Conservation (phyloP, 2,113 vertebrate genomes). For the Hippocampus zosterae region DNA sequence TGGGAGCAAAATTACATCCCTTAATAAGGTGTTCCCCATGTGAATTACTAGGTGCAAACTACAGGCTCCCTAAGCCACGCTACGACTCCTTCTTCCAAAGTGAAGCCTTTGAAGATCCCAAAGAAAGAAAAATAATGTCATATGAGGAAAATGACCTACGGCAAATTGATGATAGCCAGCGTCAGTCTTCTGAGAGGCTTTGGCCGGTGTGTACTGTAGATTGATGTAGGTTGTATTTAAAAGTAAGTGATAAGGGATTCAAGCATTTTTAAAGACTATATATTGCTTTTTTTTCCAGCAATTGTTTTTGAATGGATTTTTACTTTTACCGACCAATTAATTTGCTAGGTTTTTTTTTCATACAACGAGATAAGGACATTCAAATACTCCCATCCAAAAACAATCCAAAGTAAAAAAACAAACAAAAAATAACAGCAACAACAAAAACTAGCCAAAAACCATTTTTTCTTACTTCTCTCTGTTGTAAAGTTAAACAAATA, state of each 20-base stretch:
- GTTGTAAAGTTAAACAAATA: too few relatives aligned
- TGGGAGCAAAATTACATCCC: slow-evolving; percentile 32
- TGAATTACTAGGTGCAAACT: slow-evolving; percentile 54
- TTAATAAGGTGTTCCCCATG: slow-evolving; percentile 47
- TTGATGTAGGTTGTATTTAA: slow-evolving; percentile 4
- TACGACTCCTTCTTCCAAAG: slow-evolving; percentile 20
- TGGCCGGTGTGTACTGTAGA: slow-evolving; percentile 5
- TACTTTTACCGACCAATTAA: too few relatives aligned
- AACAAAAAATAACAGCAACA: too few relatives aligned
- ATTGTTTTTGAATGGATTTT: too few relatives aligned
- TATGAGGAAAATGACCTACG: slow-evolving; percentile 19
- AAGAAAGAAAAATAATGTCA: too few relatives aligned
- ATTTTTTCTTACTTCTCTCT: too few relatives aligned
- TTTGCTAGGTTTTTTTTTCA: too few relatives aligned
- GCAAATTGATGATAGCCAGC: slow-evolving; percentile 22
- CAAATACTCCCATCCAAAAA: too few relatives aligned
- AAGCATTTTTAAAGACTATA: not conserved
- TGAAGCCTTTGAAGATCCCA: slow-evolving; percentile 30
- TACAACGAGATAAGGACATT: too few relatives aligned
- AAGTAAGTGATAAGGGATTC: not conserved
- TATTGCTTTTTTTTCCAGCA: not conserved
- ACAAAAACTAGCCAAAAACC: too few relatives aligned
- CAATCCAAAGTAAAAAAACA: too few relatives aligned
- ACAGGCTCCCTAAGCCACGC: slow-evolving; percentile 13
- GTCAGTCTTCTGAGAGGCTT: slow-evolving; percentile 25